Evolutionary conservation across 2,888 invertebrate genomes (phyloP).

Genomic region (Tachina lurida): DNA sequence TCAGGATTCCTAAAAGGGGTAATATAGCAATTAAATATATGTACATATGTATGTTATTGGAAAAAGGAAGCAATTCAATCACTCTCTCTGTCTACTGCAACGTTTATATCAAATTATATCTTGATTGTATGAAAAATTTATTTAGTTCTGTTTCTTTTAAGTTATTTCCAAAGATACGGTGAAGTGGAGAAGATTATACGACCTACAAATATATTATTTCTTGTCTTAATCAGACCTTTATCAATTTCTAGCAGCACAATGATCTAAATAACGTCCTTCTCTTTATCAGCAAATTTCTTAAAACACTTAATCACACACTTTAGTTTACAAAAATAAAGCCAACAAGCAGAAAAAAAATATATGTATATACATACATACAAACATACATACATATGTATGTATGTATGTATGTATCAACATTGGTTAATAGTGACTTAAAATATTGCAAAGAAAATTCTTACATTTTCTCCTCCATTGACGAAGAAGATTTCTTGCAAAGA

Average conservation of each 20-base stretch:
- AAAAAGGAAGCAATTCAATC: no score
- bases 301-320: slow-evolving; percentile 49
- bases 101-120: no score
- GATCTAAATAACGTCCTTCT: slow-evolving; percentile 21
- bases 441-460: slow-evolving; percentile 22
- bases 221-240: slow-evolving; percentile 51
- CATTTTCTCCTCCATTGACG: not conserved
- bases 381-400: no score
- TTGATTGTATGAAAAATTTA: not conserved
- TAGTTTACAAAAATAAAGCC: slow-evolving; percentile 23
- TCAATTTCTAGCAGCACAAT: slow-evolving; percentile 30
- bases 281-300: slow-evolving; percentile 17
- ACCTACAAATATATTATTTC: slow-evolving; percentile 10
- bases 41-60: no score
- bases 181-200: not conserved
- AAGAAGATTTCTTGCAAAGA: not conserved
- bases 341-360: slow-evolving; percentile 1
- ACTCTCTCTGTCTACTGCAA: no score
- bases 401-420: slow-evolving; percentile 35
- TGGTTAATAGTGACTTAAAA: slow-evolving; percentile 11
- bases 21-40: no score
- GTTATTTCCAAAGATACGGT: not conserved
- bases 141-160: not conserved
- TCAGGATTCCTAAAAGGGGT: no score
- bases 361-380: not conserved